phyloP scores from a whole-genome alignment of 2,888 invertebrate genomes.

The Phyto melanocephala region DNA sequence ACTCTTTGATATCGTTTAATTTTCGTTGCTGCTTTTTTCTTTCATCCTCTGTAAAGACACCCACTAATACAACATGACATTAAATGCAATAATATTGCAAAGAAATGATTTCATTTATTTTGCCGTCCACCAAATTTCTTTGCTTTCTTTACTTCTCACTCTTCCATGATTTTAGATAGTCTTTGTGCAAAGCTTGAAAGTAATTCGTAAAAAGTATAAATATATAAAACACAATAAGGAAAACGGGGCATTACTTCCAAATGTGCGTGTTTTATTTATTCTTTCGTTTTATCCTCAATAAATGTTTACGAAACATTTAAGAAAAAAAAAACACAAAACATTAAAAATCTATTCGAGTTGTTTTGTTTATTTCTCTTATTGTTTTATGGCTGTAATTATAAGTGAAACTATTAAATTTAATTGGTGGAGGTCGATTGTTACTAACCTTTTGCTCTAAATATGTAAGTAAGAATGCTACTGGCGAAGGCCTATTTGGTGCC shows the following conservation, averaged over 20 bases:
- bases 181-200: constrained; percentile 15
- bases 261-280: constrained; percentile 44
- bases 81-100: constrained; percentile 52
- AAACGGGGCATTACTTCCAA: constrained; percentile 37
- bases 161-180: no score
- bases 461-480: no score
- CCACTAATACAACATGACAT: constrained; percentile 51
- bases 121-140: no score
- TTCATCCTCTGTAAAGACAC: constrained; percentile 34
- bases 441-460: no score
- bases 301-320: no score
- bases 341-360: constrained; percentile 36
- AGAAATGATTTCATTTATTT: constrained; percentile 28
- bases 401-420: not conserved
- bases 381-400: constrained; percentile 16
- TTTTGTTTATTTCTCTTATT: not conserved
- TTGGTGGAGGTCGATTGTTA: not conserved
- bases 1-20: constrained; percentile 44
- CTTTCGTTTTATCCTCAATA: not conserved
- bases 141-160: no score
- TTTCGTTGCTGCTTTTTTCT: not conserved
- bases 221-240: no score
- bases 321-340: no score
- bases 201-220: constrained; percentile 20
- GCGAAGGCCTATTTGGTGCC: no score